Evolutionary conservation across 2,797 vertebrate genomes (phyloP), one percentile per base, ranked within the genome.

Genomic region (Sebastes reedi): DNA sequence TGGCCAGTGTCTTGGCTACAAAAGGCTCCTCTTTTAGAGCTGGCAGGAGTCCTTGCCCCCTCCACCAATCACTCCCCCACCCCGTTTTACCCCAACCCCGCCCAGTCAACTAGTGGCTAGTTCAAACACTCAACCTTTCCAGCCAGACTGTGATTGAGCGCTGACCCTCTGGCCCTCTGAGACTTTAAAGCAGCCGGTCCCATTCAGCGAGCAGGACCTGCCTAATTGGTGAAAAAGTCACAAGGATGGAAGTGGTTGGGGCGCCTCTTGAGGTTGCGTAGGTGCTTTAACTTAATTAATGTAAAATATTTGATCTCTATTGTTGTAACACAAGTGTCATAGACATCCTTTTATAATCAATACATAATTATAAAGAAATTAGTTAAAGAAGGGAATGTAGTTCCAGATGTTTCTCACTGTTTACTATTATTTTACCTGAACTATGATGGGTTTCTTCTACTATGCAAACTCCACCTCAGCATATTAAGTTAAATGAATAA

Each of bases 201-300:
- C 82, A 83, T 93, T 94, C 91, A 87, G 71, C 25, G 60, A 74
- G 68, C 84, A 83, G 80, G 84, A 85, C 74, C 88, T 82, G 85
- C 79, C 92, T 95, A 95, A 95, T 95, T 95, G 91, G 91, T 89
- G 82, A 90, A 90, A 92, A 93, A 93, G 88, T 92, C 91, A 93
- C 89, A 91, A 88, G 90, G 89, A 77, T 67, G 54, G 80, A 79
- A 80, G 78, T 83, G 52, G 74, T 67, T 46, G 67, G 80, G 86
- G 70, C 29, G 18, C 72, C 81, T 77, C 66, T 87, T 80, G 59
- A 87, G 54, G 60, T 79, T 81, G 42, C 54, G 50, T 30, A 74
- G 34, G 70, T 81, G 50, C 72, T 76, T 90, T 84, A 79, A 76
- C 72, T 86, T 34, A 83, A 72, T 87, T 87, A 84, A 75, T 59